These are phyloP conservation scores for Brachionus calyciflorus DNA, from an alignment of 1,140 invertebrate species.

Conservation along the genomic window DNA sequence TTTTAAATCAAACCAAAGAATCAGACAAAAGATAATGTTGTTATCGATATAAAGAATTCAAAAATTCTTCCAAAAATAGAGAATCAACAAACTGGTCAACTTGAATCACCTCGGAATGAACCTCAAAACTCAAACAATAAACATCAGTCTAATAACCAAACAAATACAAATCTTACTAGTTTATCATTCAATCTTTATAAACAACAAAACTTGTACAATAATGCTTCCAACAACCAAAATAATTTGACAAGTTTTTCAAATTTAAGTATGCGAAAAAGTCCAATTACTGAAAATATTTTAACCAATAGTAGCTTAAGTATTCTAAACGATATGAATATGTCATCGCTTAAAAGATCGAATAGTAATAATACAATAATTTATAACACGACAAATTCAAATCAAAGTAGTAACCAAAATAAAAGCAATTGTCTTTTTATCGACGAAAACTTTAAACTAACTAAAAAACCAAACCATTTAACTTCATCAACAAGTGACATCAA, in stretches of 20 bases:
- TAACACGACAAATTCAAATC: background rate
- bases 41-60: slow-evolving; percentile 17
- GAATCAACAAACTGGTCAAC: background rate
- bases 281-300: background rate
- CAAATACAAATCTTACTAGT: background rate
- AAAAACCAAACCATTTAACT: background rate
- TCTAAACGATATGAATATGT: background rate
- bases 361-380: slow-evolving; percentile 3
- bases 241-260: slow-evolving; percentile 21
- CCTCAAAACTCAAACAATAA: background rate
- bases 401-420: background rate
- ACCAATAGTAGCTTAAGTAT: slow-evolving; percentile 22
- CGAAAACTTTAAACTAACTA: slow-evolving; percentile 7
- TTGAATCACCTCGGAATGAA: background rate
- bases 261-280: slow-evolving; percentile 3
- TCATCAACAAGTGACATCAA: slow-evolving; percentile 13
- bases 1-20: background rate
- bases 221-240: background rate
- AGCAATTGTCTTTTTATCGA: slow-evolving; percentile 10
- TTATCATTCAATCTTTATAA: slow-evolving; percentile 13
- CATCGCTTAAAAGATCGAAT: background rate
- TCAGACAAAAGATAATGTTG: slow-evolving; percentile 14
- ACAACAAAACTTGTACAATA: slow-evolving; percentile 3
- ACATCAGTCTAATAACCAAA: background rate
- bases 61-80: slow-evolving; percentile 28